phyloP scores from a whole-genome alignment of 2,113 vertebrate species.

The Cricetomys ansorgei region DNA sequence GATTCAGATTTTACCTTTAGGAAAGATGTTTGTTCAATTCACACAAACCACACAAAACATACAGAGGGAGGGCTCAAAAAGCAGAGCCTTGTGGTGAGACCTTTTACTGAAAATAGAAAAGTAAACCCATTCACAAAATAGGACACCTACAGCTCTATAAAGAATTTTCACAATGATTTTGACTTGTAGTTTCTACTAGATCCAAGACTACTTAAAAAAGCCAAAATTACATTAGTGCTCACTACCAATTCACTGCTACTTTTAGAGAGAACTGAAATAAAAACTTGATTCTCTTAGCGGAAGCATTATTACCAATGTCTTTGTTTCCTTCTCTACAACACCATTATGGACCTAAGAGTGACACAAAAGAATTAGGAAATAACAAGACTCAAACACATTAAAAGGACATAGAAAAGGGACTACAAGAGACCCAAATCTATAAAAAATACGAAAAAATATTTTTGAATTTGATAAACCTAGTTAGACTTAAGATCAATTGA shows the following conservation, averaged over 20 bases:
- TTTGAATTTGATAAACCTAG: slow-evolving; percentile 30
- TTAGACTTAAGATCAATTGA: not conserved
- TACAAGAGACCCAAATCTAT: not conserved
- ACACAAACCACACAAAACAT: slow-evolving; percentile 33
- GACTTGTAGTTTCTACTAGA: slow-evolving; percentile 29
- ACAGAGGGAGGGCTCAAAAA: not conserved
- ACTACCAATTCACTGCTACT: slow-evolving; percentile 38
- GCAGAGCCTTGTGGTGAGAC: not conserved
- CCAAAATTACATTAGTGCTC: slow-evolving; percentile 5
- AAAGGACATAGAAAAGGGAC: not conserved
- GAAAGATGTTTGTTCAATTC: slow-evolving; percentile 34
- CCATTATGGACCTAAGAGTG: not conserved
- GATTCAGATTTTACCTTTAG: slow-evolving; percentile 2
- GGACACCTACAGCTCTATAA: not conserved
- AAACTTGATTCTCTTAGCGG: slow-evolving; percentile 21
- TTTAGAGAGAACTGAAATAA: slow-evolving; percentile 47
- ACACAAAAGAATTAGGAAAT: slow-evolving; percentile 28
- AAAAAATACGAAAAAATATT: not conserved
- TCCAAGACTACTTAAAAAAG: slow-evolving; percentile 19
- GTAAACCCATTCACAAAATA: slow-evolving; percentile 42
- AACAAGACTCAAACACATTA: slow-evolving; percentile 7
- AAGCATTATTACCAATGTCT: not conserved
- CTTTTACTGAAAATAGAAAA: slow-evolving; percentile 43
- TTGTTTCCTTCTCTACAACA: slow-evolving; percentile 54
- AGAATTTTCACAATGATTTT: slow-evolving; percentile 52